Conservation (phyloP, 2,797 vertebrate genomes). For the Gobio occitaniae region DNA sequence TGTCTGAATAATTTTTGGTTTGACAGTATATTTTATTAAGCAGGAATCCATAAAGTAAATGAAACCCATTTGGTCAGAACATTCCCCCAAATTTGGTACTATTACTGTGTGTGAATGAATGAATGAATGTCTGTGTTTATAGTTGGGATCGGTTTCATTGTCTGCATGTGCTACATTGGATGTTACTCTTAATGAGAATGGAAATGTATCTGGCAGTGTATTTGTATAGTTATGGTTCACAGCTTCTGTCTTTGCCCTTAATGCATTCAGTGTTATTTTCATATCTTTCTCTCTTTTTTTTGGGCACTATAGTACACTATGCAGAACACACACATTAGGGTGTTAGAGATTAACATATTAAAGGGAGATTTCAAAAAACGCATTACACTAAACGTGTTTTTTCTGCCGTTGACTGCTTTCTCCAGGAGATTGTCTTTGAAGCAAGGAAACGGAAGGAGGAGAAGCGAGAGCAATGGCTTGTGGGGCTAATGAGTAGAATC, state of each 20-base stretch:
- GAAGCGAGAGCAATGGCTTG: conserved; percentile 26
- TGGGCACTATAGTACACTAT: neutral
- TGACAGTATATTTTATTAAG: neutral
- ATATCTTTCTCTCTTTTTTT: neutral
- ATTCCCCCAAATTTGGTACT: neutral
- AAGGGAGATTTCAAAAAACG: conserved; percentile 45
- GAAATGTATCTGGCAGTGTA: conserved; percentile 2
- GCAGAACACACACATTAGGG: conserved; percentile 17
- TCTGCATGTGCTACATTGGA: neutral
- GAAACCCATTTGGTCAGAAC: neutral
- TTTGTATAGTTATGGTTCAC: conserved; percentile 18
- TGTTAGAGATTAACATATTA: conserved; percentile 48
- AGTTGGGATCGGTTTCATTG: neutral
- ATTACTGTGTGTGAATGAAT: conserved; percentile 9
- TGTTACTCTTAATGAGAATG: conserved; percentile 4
- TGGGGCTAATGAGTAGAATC: conserved; percentile 46
- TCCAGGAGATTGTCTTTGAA: conserved; percentile 47
- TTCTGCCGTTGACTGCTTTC: conserved; percentile 42
- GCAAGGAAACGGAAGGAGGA: conserved; percentile 17
- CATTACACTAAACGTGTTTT: conserved; percentile 41
- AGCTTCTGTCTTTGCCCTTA: neutral
- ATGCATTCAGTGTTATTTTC: conserved; percentile 17
- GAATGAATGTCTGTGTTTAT: neutral
- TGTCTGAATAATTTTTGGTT: too few species aligned
- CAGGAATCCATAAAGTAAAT: neutral